Conservation (phyloP, 53 echinoderm and acorn worm species). For the Hippasteria phrygiana region DNA sequence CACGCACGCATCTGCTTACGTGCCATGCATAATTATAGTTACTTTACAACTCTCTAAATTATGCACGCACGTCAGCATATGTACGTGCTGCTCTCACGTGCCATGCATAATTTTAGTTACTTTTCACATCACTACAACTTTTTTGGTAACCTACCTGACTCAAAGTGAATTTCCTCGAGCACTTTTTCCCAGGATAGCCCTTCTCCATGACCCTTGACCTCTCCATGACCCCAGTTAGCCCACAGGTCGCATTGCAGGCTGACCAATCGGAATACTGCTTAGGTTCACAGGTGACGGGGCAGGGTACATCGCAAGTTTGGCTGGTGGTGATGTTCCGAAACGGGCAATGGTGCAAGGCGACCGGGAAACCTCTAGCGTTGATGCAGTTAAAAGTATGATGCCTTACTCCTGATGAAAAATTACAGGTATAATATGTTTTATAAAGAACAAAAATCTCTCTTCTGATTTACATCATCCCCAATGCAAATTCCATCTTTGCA, state of each 20-base stretch:
- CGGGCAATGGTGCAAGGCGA: conserved; percentile 67
- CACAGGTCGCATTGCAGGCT: conserved; percentile 79
- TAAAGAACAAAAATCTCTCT: too few relatives aligned
- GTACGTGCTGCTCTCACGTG: too few relatives aligned
- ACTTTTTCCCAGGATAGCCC: conserved; percentile 66
- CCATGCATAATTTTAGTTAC: too few relatives aligned
- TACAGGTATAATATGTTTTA: not conserved
- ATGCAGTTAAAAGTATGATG: conserved; percentile 80
- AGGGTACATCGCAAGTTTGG: conserved; percentile 73
- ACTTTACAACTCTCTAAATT: too few relatives aligned
- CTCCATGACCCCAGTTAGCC: conserved; percentile 73
- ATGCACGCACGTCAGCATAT: too few relatives aligned
- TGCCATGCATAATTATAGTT: too few relatives aligned
- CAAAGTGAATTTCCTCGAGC: conserved; percentile 47
- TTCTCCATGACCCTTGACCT: conserved; percentile 81
- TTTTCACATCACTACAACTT: too few relatives aligned
- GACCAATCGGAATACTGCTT: conserved; percentile 82
- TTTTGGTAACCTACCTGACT: conserved; percentile 77
- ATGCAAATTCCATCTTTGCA: too few relatives aligned
- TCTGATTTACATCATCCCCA: too few relatives aligned
- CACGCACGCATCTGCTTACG: too few relatives aligned
- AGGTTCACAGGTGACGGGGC: conserved; percentile 84
- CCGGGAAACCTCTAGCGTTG: conserved; percentile 50
- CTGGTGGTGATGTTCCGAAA: conserved; percentile 66
- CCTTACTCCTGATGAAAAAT: conserved; percentile 67